Conservation (phyloP, 2,797 vertebrate genomes). For the Gadopsis bispinosus region DNA sequence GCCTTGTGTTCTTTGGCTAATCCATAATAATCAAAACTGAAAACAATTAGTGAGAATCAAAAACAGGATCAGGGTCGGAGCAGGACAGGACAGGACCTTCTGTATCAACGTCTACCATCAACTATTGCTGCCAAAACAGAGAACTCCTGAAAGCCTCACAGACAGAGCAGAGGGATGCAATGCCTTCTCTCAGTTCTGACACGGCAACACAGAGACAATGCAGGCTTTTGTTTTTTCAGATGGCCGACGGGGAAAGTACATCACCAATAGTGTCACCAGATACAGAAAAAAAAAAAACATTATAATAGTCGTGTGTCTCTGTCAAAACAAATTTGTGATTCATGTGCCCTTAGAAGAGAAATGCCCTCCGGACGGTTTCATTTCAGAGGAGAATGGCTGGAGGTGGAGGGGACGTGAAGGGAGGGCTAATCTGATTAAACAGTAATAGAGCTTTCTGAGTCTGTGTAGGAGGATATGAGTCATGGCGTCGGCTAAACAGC, state of each 20-base stretch:
- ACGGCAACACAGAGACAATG: constrained; percentile 33
- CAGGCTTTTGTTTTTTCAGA: constrained; percentile 44
- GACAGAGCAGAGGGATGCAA: constrained; percentile 26
- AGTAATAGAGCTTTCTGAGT: constrained; percentile 27
- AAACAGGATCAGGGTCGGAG: not conserved
- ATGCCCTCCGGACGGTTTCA: constrained; percentile 8
- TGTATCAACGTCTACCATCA: constrained; percentile 16
- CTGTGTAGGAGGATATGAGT: constrained; percentile 54
- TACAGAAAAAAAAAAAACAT: constrained; percentile 4
- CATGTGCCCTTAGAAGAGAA: constrained; percentile 11
- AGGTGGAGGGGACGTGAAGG: not conserved
- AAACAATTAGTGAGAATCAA: not conserved
- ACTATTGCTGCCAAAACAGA: constrained; percentile 25
- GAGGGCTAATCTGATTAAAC: constrained; percentile 51
- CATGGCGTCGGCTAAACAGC: constrained; percentile 27
- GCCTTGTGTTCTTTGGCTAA: too few relatives aligned
- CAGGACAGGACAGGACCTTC: not conserved
- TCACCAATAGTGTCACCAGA: constrained; percentile 4
- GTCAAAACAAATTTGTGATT: constrained; percentile 33
- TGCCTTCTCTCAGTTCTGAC: constrained; percentile 20
- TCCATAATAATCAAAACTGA: not conserved
- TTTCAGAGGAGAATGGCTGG: constrained; percentile 11
- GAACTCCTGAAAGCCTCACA: constrained; percentile 19
- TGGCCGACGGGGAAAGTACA: constrained; percentile 31
- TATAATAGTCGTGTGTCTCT: constrained; percentile 22